Percentiles rank a stretch among this genome's conserved stretches.
Evolutionary conservation across 2,797 vertebrate genomes (phyloP).

Genomic region (Channa striata): DNA sequence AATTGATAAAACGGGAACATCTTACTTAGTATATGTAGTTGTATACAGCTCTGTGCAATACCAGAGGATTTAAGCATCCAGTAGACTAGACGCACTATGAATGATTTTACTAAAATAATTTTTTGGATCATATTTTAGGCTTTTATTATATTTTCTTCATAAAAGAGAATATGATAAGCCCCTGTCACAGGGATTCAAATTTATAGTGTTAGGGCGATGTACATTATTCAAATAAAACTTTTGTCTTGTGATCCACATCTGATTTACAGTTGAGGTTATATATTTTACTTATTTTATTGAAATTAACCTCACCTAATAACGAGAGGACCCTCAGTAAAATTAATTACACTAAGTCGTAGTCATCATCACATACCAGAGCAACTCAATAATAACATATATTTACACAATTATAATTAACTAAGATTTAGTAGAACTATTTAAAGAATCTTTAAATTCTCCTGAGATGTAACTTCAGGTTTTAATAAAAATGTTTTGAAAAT

Average conservation of each 20-base stretch:
- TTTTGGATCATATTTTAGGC: neutral
- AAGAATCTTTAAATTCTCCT: conserved; percentile 2
- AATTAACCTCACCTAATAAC: neutral
- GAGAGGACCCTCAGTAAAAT: conserved; percentile 12
- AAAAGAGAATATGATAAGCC: neutral
- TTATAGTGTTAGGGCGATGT: neutral
- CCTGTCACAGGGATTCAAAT: neutral
- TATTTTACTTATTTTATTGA: conserved; percentile 12
- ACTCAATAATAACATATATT: too few species aligned
- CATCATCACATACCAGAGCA: too few species aligned
- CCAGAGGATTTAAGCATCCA: neutral
- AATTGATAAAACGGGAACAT: conserved; percentile 32
- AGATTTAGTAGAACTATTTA: conserved; percentile 26
- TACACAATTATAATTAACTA: conserved; percentile 28
- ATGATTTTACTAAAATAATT: neutral
- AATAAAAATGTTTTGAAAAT: conserved; percentile 16
- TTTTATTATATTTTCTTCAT: neutral
- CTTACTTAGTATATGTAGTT: conserved; percentile 39
- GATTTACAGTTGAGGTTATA: conserved; percentile 5
- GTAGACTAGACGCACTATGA: neutral
- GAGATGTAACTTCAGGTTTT: conserved; percentile 10
- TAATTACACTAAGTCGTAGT: too few species aligned
- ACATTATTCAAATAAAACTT: too few species aligned
- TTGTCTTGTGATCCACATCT: neutral
- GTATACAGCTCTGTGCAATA: conserved; percentile 6